Conservation (phyloP, 2,888 invertebrate species). For the Thyatira batis region DNA sequence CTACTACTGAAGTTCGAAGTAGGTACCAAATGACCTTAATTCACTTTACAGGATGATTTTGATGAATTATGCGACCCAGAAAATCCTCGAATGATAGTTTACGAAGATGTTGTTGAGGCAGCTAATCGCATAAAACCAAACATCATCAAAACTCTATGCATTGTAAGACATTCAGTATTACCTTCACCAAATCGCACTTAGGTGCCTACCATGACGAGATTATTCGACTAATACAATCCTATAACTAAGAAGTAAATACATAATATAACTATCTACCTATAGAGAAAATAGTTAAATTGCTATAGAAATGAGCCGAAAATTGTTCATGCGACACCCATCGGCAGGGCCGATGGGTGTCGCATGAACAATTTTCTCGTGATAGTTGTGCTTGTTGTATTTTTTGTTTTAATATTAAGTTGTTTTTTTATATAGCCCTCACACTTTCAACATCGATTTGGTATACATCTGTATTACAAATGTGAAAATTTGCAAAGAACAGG, state of each 20-base stretch:
- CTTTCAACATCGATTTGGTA: constrained; percentile 49
- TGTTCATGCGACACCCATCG: no score
- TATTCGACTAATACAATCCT: no score
- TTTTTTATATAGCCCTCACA: constrained; percentile 57
- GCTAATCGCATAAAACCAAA: constrained; percentile 36
- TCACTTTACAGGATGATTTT: constrained; percentile 58
- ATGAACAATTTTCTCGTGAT: no score
- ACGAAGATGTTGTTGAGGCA: constrained; percentile 54
- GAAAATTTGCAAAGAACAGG: constrained; percentile 55
- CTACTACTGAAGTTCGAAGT: no score
- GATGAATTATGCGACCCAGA: constrained; percentile 71
- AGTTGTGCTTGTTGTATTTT: no score
- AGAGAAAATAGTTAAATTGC: no score
- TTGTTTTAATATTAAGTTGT: no score
- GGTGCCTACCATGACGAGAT: not conserved
- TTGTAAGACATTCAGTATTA: constrained; percentile 45
- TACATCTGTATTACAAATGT: constrained; percentile 51
- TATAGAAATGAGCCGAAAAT: no score
- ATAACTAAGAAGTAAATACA: no score
- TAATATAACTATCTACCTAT: no score
- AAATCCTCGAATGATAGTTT: constrained; percentile 53
- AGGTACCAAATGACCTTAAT: not conserved
- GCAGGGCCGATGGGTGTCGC: no score
- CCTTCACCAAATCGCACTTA: not conserved
- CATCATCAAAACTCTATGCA: constrained; percentile 50